Evolutionary conservation across 1,140 invertebrate genomes (phyloP).

Genomic region (Sesamia nonagrioides): DNA sequence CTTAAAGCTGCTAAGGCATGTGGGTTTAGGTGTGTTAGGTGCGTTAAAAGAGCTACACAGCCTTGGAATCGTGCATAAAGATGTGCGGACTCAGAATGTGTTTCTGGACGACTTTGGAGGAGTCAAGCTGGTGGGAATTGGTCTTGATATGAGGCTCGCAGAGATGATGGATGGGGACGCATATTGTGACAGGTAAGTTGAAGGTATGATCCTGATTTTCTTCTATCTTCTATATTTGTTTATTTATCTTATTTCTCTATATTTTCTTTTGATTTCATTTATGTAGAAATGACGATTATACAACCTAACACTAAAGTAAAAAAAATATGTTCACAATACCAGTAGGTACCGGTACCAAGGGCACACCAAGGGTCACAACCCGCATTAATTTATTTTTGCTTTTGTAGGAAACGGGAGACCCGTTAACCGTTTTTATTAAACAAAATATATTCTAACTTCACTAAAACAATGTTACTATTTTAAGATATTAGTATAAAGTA

Average conservation of each 20-base stretch:
- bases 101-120: conserved; percentile 71
- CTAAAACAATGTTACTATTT: too few species aligned
- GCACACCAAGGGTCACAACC: too few species aligned
- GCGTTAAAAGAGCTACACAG: conserved; percentile 88
- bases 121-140: conserved; percentile 75
- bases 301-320: too few species aligned
- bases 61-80: conserved; percentile 71
- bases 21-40: conserved; percentile 89
- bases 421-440: too few species aligned
- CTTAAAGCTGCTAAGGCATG: conserved; percentile 89
- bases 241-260: not conserved
- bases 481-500: too few species aligned
- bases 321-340: too few species aligned
- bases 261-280: not conserved
- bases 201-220: conserved; percentile 44
- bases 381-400: too few species aligned
- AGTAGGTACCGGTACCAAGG: too few species aligned
- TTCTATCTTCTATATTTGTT: too few species aligned
- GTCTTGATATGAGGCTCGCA: conserved; percentile 69
- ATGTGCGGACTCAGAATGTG: conserved; percentile 76
- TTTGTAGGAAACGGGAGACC: too few species aligned
- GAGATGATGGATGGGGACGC: conserved; percentile 72
- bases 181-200: conserved; percentile 76
- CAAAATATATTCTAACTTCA: too few species aligned
- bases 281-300: too few species aligned